These are phyloP conservation scores for Mirza zaza DNA, from an alignment of 2,113 vertebrate genomes.

Conservation along the genomic window DNA sequence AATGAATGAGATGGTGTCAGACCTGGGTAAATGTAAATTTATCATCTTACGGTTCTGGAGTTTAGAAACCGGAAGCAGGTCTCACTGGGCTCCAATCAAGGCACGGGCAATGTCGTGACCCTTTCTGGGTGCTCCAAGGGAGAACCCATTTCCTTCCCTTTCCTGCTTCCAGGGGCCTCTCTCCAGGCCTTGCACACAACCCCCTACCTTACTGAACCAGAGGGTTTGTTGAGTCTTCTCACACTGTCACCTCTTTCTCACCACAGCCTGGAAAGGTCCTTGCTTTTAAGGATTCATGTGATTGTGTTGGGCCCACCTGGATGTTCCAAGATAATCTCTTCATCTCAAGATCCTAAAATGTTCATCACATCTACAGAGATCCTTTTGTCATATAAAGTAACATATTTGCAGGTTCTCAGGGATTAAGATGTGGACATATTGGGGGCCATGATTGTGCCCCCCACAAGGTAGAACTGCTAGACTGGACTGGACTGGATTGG, in stretches of 20 bases:
- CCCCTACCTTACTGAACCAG: neutral
- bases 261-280: neutral
- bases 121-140: neutral
- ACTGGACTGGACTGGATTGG: neutral
- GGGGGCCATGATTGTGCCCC: neutral
- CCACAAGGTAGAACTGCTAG: neutral
- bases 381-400: neutral
- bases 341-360: neutral
- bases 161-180: neutral
- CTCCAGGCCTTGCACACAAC: neutral
- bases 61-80: neutral
- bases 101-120: too few species aligned
- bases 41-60: neutral
- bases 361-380: neutral
- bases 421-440: neutral
- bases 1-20: neutral
- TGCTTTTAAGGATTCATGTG: neutral
- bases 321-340: neutral
- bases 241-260: neutral
- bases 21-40: neutral
- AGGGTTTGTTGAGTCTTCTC: fast-evolving
- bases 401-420: neutral
- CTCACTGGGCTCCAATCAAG: neutral
- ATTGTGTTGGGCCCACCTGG: neutral
- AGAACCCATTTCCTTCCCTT: neutral